These are phyloP conservation scores for Entomyzon cyanotis DNA, from an alignment of 2,113 vertebrate species.

Conservation along the genomic window DNA sequence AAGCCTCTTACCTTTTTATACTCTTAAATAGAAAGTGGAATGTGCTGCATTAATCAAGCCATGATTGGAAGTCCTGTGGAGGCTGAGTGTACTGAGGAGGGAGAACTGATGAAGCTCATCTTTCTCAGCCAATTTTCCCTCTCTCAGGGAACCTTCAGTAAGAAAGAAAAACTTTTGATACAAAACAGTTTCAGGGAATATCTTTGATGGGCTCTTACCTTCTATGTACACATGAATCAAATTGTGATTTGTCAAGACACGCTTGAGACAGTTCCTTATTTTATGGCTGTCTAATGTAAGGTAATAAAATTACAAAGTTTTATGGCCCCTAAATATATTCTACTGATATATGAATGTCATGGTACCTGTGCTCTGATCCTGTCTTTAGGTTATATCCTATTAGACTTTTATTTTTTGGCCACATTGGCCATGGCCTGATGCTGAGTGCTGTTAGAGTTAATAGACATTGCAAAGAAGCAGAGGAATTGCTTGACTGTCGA, in stretches of 20 bases:
- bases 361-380: neutral
- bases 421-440: neutral
- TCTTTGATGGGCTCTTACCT: neutral
- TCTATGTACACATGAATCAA: neutral
- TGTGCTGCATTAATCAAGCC: neutral
- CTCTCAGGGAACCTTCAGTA: neutral
- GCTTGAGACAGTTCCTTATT: neutral
- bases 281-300: neutral
- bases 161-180: neutral
- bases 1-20: neutral
- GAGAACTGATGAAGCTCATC: neutral
- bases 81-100: neutral
- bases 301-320: neutral
- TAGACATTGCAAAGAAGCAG: no score
- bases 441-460: no score
- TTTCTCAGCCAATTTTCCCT: neutral
- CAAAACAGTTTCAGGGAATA: neutral
- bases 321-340: neutral
- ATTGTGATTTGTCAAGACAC: neutral
- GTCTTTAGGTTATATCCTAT: neutral
- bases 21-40: neutral
- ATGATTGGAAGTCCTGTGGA: neutral
- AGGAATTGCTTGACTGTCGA: no score
- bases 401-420: neutral
- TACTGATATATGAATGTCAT: neutral